Percentiles rank a stretch among this genome's conserved stretches.
phyloP scores from a whole-genome alignment of 2,888 invertebrate genomes.

The Cephus pulcher region DNA sequence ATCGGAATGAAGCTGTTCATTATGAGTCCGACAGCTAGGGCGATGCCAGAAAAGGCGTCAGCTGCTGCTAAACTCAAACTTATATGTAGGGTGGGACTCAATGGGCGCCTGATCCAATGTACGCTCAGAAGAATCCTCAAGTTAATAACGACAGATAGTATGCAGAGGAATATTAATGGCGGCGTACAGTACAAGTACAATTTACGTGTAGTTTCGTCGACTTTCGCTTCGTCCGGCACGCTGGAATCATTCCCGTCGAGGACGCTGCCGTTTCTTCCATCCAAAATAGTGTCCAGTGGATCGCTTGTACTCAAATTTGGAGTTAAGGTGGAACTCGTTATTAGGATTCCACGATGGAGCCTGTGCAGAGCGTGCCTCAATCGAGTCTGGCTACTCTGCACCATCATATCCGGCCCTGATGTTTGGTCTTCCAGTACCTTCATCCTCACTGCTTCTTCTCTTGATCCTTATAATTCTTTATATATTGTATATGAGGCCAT shows the following conservation, averaged over 20 bases:
- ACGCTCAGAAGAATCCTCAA: conserved; percentile 69
- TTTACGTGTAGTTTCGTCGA: conserved; percentile 4
- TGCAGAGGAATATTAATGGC: conserved; percentile 67
- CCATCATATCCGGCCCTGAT: no score
- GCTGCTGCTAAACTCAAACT: conserved; percentile 72
- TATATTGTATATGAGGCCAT: no score
- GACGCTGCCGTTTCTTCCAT: no score
- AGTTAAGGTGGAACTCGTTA: neutral
- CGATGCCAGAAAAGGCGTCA: conserved; percentile 70
- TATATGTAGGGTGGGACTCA: conserved; percentile 72
- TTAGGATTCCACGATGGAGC: conserved; percentile 13
- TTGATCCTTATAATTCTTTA: no score
- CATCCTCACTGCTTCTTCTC: no score
- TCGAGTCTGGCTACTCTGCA: no score
- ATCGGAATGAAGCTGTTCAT: conserved; percentile 69
- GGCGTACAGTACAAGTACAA: conserved; percentile 51
- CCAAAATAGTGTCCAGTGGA: neutral
- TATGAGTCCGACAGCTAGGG: conserved; percentile 69
- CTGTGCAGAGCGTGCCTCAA: conserved; percentile 13
- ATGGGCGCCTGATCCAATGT: conserved; percentile 70
- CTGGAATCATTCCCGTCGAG: no score
- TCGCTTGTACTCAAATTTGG: neutral
- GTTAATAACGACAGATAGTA: conserved; percentile 70
- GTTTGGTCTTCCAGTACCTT: no score
- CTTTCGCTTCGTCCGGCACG: neutral